Conservation (phyloP, 2,113 vertebrate genomes). For the Strigops habroptila region DNA sequence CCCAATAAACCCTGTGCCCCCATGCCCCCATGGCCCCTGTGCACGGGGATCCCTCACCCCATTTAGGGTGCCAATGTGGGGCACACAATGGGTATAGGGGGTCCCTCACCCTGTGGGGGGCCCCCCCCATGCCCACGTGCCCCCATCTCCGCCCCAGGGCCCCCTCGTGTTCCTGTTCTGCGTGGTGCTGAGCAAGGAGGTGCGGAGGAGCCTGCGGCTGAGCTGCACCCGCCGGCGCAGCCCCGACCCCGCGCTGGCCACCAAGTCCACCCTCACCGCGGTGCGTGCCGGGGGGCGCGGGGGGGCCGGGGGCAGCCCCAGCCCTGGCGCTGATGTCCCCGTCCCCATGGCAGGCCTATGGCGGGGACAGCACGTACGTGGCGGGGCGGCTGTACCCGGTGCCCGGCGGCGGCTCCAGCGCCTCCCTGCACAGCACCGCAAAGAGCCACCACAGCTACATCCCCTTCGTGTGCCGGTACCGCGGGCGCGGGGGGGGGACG, state of each 20-base stretch:
- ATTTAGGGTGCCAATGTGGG: no score
- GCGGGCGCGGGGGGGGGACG: no score
- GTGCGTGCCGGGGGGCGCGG: constrained; percentile 64
- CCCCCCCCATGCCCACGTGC: neutral
- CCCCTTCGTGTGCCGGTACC: constrained; percentile 84
- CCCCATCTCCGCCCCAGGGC: constrained; percentile 69
- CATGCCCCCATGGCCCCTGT: no score
- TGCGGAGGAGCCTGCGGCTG: constrained; percentile 83
- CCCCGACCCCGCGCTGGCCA: constrained; percentile 77
- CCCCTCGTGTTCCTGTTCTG: constrained; percentile 90
- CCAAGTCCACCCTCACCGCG: constrained; percentile 84
- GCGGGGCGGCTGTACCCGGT: constrained; percentile 83
- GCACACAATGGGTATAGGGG: no score
- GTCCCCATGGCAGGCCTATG: constrained; percentile 75
- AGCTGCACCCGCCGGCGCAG: constrained; percentile 81
- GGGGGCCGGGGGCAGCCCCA: neutral
- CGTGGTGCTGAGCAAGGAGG: constrained; percentile 88
- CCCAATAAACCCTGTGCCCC: no score
- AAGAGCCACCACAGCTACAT: constrained; percentile 95
- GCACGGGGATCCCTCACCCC: neutral
- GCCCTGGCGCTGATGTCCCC: neutral
- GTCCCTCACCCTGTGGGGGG: neutral
- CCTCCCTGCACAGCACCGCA: constrained; percentile 86
- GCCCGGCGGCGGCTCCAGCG: constrained; percentile 80
- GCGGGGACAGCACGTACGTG: constrained; percentile 79